These are phyloP conservation scores for Pseudomugil tenellus DNA, from an alignment of 2,797 vertebrate genomes.

Conservation along the genomic window DNA sequence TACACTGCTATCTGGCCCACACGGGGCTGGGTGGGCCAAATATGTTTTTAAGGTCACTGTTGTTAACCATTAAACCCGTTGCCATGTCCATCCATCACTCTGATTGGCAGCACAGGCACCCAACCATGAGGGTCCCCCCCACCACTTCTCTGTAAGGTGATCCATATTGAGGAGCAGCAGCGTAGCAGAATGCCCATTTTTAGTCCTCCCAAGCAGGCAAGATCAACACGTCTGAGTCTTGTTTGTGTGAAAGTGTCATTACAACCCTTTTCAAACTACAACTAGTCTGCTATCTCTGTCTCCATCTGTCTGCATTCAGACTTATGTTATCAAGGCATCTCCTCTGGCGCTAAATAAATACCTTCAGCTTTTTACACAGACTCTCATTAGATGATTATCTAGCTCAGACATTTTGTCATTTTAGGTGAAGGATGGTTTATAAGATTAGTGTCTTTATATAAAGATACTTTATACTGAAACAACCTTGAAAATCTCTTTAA, in stretches of 20 bases:
- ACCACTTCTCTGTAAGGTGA: slow-evolving; percentile 14
- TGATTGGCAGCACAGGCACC: slow-evolving; percentile 26
- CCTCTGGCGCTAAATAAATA: slow-evolving; percentile 58
- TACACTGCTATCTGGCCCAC: slow-evolving; percentile 26
- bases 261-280: slow-evolving; percentile 38
- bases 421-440: background rate
- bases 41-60: slow-evolving; percentile 41
- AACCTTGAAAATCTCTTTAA: background rate
- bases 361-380: slow-evolving; percentile 34
- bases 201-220: background rate
- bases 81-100: slow-evolving; percentile 34
- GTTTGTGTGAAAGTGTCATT: slow-evolving; percentile 21
- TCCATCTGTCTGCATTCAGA: slow-evolving; percentile 55
- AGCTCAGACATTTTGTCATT: slow-evolving; percentile 7
- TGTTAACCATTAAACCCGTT: slow-evolving; percentile 53
- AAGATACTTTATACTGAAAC: background rate
- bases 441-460: background rate
- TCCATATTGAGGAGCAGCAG: slow-evolving; percentile 4
- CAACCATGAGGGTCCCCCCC: background rate
- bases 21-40: slow-evolving; percentile 21
- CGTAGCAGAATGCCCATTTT: slow-evolving; percentile 2
- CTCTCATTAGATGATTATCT: slow-evolving; percentile 55
- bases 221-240: slow-evolving; percentile 21
- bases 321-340: slow-evolving; percentile 55
- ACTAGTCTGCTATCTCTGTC: slow-evolving; percentile 39